phyloP scores from a whole-genome alignment of 2,888 invertebrate species.

The Leptopilina syphax region DNA sequence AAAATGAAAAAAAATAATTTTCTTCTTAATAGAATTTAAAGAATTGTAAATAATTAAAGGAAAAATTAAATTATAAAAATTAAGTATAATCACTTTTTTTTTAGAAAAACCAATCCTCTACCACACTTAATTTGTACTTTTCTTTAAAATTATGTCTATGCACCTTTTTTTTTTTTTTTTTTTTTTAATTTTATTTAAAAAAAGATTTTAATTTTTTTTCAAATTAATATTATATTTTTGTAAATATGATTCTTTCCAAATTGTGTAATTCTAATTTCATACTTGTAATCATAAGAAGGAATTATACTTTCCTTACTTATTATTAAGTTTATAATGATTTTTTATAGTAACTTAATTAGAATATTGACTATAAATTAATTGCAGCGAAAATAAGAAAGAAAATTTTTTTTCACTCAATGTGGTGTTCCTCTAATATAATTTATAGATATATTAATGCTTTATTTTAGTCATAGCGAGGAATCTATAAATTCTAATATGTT shows the following conservation, averaged over 20 bases:
- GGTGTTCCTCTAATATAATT: conserved; percentile 74
- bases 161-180: neutral
- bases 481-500: no score
- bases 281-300: conserved; percentile 34
- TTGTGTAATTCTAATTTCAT: conserved; percentile 6
- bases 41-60: neutral
- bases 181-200: neutral
- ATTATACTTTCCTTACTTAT: conserved; percentile 40
- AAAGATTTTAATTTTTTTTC: neutral
- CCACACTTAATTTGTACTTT: conserved; percentile 26
- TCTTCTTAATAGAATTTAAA: neutral
- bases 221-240: neutral
- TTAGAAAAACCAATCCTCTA: neutral
- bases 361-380: conserved; percentile 50
- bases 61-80: neutral
- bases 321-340: conserved; percentile 7
- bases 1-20: conserved; percentile 32
- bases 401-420: neutral
- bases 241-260: conserved; percentile 2
- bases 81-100: neutral
- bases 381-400: conserved; percentile 44
- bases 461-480: no score
- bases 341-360: conserved; percentile 36
- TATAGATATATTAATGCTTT: no score
- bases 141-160: neutral